Conservation (phyloP, 2,797 vertebrate species). For the Cynopterus sphinx region DNA sequence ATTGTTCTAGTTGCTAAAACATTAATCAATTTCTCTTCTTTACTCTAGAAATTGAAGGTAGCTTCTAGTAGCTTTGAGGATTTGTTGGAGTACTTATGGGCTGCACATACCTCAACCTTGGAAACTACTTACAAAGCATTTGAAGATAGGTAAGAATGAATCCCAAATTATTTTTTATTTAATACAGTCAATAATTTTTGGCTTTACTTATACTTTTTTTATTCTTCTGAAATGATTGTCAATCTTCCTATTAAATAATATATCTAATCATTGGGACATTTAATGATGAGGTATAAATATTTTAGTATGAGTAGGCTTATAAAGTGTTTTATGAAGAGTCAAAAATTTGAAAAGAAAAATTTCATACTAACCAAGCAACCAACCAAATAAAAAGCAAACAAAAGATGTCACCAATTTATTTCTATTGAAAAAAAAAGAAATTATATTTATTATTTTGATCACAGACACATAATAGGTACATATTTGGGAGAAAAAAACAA, state of each 20-base stretch:
- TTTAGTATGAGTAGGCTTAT: background rate
- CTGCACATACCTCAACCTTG: constrained; percentile 83
- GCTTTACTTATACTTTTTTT: background rate
- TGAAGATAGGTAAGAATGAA: constrained; percentile 78
- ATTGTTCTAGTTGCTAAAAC: background rate
- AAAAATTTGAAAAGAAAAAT: background rate
- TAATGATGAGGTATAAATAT: background rate
- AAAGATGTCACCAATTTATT: background rate
- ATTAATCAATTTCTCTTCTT: background rate
- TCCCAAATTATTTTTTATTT: background rate
- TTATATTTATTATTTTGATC: background rate
- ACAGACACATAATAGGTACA: background rate
- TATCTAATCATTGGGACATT: background rate
- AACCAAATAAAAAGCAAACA: background rate
- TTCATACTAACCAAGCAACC: background rate
- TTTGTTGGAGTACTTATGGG: constrained; percentile 87
- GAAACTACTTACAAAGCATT: constrained; percentile 63
- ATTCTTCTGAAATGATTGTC: background rate
- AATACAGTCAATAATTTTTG: background rate
- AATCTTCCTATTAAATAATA: background rate
- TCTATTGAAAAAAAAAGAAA: background rate
- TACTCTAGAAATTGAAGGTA: constrained; percentile 83
- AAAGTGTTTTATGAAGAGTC: background rate
- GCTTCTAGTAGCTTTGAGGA: constrained; percentile 81
- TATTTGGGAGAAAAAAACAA: background rate